Conservation (phyloP, 1,140 invertebrate species). For the Apocrypta bakeri region DNA sequence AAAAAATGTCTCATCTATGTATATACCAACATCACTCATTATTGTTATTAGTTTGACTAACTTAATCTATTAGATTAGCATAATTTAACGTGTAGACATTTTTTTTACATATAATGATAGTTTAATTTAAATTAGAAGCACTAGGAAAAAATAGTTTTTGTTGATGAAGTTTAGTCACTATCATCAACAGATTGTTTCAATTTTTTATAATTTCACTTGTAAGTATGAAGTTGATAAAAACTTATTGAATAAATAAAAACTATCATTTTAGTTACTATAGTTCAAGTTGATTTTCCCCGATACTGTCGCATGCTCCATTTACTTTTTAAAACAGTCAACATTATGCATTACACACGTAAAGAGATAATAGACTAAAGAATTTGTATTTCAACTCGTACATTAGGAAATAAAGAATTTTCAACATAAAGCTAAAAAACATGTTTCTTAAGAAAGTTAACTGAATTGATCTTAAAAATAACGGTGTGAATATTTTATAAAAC, state of each 20-base stretch:
- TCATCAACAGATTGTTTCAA: not conserved
- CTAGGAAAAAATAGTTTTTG: not conserved
- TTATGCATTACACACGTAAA: not conserved
- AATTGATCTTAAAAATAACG: not conserved
- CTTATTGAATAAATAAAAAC: not conserved
- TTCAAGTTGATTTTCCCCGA: conserved; percentile 18
- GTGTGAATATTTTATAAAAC: too few relatives aligned
- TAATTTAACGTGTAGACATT: not conserved
- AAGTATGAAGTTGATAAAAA: conserved; percentile 2
- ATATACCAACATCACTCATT: not conserved
- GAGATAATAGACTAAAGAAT: not conserved
- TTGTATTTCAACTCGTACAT: not conserved
- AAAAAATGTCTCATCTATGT: not conserved
- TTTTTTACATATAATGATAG: not conserved
- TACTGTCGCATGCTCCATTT: conserved; percentile 50
- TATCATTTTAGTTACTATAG: conserved; percentile 2
- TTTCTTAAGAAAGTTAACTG: not conserved
- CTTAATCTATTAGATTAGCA: not conserved
- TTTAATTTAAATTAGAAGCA: not conserved
- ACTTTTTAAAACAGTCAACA: conserved; percentile 27
- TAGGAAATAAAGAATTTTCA: too few relatives aligned
- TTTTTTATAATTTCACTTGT: conserved; percentile 1
- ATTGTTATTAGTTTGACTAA: not conserved
- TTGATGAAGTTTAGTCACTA: not conserved
- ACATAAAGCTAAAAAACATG: not conserved